phyloP scores from a whole-genome alignment of 2,113 vertebrate species.

The Pseudopipra pipra region DNA sequence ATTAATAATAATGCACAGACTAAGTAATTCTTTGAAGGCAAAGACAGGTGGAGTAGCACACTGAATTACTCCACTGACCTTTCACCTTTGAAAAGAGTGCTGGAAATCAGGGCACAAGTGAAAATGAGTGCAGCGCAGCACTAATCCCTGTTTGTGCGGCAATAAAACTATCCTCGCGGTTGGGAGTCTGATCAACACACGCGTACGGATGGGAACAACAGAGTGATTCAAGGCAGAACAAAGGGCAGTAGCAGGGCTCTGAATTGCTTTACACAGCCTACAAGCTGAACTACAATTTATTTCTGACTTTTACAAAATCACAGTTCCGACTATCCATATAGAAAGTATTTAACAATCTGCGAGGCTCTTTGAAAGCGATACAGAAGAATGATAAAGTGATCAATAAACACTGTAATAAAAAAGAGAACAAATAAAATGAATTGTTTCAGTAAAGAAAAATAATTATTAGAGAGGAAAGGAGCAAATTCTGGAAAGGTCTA shows the following conservation, averaged over 20 bases:
- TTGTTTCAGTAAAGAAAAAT: neutral
- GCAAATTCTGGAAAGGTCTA: neutral
- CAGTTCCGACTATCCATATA: neutral
- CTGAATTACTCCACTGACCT: neutral
- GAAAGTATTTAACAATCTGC: neutral
- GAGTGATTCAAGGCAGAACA: conserved; percentile 40
- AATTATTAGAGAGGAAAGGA: neutral
- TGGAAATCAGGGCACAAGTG: neutral
- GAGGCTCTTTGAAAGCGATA: neutral
- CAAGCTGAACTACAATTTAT: neutral
- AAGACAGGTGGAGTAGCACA: conserved; percentile 22
- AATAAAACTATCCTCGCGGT: neutral
- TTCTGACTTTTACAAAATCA: neutral
- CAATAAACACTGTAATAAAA: neutral
- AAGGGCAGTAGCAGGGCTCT: neutral
- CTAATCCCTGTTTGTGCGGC: conserved; percentile 42
- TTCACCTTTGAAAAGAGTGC: neutral
- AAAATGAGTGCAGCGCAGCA: neutral
- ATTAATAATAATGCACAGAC: neutral
- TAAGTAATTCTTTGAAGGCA: neutral
- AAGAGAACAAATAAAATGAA: neutral
- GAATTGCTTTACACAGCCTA: conserved; percentile 8
- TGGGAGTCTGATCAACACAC: conserved; percentile 34
- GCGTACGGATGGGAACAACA: neutral
- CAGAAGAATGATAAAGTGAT: neutral